Base-by-base conservation (phyloP, 1,140 invertebrate species). In the Lepidurus couesii region DNA sequence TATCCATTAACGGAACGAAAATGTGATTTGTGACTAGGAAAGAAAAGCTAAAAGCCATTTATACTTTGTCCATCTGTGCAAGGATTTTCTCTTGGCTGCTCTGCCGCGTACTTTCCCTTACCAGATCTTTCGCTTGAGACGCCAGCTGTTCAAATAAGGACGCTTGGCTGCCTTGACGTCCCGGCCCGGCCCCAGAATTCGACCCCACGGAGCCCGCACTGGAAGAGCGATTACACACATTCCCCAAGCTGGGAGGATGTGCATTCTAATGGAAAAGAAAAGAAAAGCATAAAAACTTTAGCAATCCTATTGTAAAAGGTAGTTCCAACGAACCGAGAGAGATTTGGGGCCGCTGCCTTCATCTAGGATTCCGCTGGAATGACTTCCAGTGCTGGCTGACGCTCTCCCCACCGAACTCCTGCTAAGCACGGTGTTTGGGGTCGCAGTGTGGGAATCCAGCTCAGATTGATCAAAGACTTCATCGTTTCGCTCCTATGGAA, bases 21-120 rank as follows among this genome's bases (percentile, higher is more conserved):
- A 34, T 34, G 2, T 34, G 34, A 34, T 34, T 34, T 34, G 34
- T 34, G 34, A 34, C 34, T 34, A 34, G 4, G 3, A 34, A 34
- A 34, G 3, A 21, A 65, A 65, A 11, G 45, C 11, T 47, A 42
- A 11, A 42, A 34, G 9, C 73, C 16, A 21, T 76, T 81, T 85
- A 94, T 85, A 94, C 92, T 88, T 95, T 95, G 81, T 95, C 93
- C 88, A 96, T 93, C 78, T 95, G 93, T 11, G 93, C 93, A n/a
- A 96, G 85, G 1, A 96, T 81, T 21, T 93, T 93, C 83, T 96
- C 94, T 84, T 96, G 93, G 82, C 93, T 95, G 82, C 92, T 92
- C 84, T 96, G 93, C 8, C 93, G 88, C 0, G 92, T 94, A 0
- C 92, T 94, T 83, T 95, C 93, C 73, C 90, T 87, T 4, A 95